A percentile compares a stretch with the other conserved stretches of the same genome.
phyloP scores from a whole-genome alignment of 2,113 vertebrate genomes.

The Tyrannus savana region DNA sequence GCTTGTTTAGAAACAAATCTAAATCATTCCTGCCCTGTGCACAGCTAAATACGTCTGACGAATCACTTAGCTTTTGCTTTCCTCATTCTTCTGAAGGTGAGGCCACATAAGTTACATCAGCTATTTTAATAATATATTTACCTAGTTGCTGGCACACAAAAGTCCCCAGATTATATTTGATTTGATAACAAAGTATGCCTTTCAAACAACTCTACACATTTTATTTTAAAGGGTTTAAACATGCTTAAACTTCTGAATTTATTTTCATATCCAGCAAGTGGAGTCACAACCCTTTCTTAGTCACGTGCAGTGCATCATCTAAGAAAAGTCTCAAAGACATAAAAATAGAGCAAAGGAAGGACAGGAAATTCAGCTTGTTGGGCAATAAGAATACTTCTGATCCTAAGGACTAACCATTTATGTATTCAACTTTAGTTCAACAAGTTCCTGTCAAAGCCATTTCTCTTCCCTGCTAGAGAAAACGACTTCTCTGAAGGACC shows the following conservation, averaged over 20 bases:
- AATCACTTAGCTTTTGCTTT: not conserved
- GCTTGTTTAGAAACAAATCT: not conserved
- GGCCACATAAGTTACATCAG: not conserved
- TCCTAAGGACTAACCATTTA: not conserved
- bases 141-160: not conserved
- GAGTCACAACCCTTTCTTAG: not conserved
- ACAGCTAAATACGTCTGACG: not conserved
- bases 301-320: fast-evolving
- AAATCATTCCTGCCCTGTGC: not conserved
- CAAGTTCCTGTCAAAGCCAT: not conserved
- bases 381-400: not conserved
- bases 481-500: not conserved
- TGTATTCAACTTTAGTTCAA: not conserved
- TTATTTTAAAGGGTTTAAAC: not conserved
- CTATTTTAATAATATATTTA: not conserved
- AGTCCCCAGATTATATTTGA: not conserved
- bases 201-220: not conserved
- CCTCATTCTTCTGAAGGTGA: not conserved
- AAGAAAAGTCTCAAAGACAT: not conserved
- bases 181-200: not conserved
- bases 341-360: not conserved
- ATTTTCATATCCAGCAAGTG: not conserved
- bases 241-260: not conserved
- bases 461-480: not conserved
- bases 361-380: not conserved